Percentiles rank a stretch among this genome's conserved stretches.
phyloP scores from a whole-genome alignment of 2,888 invertebrate genomes.

The Diplolepis rosae region DNA sequence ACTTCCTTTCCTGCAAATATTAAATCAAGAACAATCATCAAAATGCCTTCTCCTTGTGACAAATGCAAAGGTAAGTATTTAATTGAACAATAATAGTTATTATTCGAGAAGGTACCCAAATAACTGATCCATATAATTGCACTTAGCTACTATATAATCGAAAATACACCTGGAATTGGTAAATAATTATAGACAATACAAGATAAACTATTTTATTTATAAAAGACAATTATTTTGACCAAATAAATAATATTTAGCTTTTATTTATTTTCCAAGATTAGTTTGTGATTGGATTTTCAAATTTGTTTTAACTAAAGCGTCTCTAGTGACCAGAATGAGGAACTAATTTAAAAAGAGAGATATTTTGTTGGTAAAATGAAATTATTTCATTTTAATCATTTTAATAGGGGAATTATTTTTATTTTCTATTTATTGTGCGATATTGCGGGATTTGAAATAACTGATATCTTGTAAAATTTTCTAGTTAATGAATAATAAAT shows the following conservation, averaged over 20 bases:
- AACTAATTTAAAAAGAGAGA: not conserved
- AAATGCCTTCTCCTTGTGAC: constrained; percentile 67
- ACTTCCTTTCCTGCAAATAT: constrained; percentile 26
- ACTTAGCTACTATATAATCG: too few relatives aligned
- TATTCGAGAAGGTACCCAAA: not conserved
- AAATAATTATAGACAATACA: too few relatives aligned
- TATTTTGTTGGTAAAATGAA: not conserved
- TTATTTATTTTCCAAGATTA: not conserved
- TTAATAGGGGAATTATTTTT: not conserved
- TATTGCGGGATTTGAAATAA: too few relatives aligned
- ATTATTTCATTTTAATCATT: not conserved
- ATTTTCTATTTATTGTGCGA: too few relatives aligned
- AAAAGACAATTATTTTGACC: too few relatives aligned
- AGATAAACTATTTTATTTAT: too few relatives aligned
- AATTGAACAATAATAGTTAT: constrained; percentile 10
- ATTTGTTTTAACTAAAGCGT: not conserved
- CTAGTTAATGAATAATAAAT: too few relatives aligned
- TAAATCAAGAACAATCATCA: constrained; percentile 39
- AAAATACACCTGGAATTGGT: too few relatives aligned
- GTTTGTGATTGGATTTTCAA: not conserved
- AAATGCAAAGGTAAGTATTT: constrained; percentile 67
- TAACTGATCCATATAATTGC: not conserved
- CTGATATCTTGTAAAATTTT: too few relatives aligned
- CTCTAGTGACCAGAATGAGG: not conserved
- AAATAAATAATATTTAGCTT: too few relatives aligned